These are phyloP conservation scores for Epinephelus awoara DNA, from an alignment of 2,797 vertebrate genomes.

Conservation along the genomic window DNA sequence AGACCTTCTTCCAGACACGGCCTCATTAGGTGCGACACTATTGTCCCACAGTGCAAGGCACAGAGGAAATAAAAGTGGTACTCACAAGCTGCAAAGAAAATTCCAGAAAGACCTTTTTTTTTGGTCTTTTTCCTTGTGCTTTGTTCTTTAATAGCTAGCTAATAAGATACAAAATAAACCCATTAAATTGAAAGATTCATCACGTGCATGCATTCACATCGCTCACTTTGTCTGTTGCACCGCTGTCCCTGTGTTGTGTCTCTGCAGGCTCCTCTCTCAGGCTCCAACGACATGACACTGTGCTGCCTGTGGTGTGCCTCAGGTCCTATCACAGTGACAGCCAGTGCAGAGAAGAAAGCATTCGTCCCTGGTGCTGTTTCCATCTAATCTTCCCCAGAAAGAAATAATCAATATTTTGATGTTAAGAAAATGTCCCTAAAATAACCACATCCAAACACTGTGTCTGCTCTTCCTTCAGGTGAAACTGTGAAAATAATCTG, in stretches of 20 bases:
- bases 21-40: background rate
- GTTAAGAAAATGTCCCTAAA: background rate
- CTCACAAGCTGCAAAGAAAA: background rate
- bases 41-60: background rate
- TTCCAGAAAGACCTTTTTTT: background rate
- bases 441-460: background rate
- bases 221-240: background rate
- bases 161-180: background rate
- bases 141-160: background rate
- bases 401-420: background rate
- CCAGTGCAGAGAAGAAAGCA: conserved; percentile 56
- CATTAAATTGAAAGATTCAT: background rate
- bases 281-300: conserved; percentile 52
- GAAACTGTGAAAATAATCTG: conserved; percentile 68
- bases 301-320: conserved; percentile 70
- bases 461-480: conserved; percentile 50
- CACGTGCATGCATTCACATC: background rate
- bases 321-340: conserved; percentile 54
- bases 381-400: background rate
- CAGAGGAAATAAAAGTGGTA: background rate
- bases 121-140: too few species aligned
- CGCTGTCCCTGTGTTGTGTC: conserved; percentile 13
- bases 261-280: conserved; percentile 66
- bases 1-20: background rate
- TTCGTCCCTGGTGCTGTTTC: conserved; percentile 63